Evolutionary conservation across 2,113 vertebrate species (phyloP).

Genomic region (Diadophis punctatus): DNA sequence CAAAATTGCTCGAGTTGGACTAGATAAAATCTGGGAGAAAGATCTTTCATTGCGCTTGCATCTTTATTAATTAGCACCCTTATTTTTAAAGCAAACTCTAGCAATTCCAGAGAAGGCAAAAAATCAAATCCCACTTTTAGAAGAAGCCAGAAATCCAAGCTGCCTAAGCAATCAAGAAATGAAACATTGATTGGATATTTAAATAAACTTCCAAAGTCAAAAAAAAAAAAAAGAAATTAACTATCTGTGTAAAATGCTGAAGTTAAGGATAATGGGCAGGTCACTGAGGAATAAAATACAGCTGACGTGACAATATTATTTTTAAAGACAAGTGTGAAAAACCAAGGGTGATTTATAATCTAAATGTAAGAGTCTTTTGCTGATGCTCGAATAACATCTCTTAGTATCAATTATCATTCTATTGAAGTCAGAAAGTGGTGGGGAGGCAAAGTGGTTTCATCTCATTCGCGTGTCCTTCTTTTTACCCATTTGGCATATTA

Average conservation of each 20-base stretch:
- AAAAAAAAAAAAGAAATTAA: neutral
- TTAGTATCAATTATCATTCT: slow-evolving; percentile 68
- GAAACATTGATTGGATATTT: neutral
- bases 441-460: slow-evolving; percentile 68
- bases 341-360: slow-evolving; percentile 42
- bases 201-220: neutral
- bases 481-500: slow-evolving; percentile 70
- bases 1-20: neutral
- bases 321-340: slow-evolving; percentile 5
- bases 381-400: slow-evolving; percentile 59
- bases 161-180: neutral
- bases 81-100: neutral
- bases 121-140: neutral
- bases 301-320: slow-evolving; percentile 46
- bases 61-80: neutral
- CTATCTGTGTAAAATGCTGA: neutral
- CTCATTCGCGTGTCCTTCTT: slow-evolving; percentile 73
- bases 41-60: neutral
- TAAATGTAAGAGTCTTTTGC: slow-evolving; percentile 64
- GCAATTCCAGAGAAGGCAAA: neutral
- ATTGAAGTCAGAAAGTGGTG: slow-evolving; percentile 60
- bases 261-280: slow-evolving; percentile 13
- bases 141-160: neutral
- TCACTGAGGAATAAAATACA: slow-evolving; percentile 16
- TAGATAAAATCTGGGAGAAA: neutral